Evolutionary conservation across 2,797 vertebrate genomes (phyloP).

Genomic region (Catharus ustulatus): DNA sequence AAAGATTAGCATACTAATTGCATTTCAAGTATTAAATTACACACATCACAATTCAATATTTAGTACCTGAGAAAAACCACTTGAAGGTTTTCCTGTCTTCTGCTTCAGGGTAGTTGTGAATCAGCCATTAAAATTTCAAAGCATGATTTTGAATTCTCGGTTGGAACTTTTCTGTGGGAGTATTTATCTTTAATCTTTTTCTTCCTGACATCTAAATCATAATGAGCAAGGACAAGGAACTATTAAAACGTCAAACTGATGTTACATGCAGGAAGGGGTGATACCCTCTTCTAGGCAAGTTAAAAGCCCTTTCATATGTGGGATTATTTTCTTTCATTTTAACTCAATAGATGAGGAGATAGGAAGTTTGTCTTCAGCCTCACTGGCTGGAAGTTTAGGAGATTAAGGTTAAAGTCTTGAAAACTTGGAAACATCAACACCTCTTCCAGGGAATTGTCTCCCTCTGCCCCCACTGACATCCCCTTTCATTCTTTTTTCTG

Average conservation of each 20-base stretch:
- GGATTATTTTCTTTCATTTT: not conserved
- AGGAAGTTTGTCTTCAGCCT: not conserved
- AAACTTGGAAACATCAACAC: not conserved
- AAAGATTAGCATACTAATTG: not conserved
- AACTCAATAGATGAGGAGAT: not conserved
- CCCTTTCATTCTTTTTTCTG: not conserved
- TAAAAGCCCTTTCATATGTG: not conserved
- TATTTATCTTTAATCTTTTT: not conserved
- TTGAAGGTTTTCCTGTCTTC: not conserved
- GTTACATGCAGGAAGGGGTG: not conserved
- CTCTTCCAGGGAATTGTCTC: not conserved
- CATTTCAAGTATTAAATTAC: not conserved
- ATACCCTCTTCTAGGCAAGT: not conserved
- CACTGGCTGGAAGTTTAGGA: not conserved
- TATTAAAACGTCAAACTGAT: not conserved
- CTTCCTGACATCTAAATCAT: slow-evolving; percentile 2
- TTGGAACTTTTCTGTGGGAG: not conserved
- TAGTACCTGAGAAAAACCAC: not conserved
- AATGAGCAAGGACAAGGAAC: not conserved
- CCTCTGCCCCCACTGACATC: not conserved
- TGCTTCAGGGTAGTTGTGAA: not conserved
- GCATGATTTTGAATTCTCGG: not conserved
- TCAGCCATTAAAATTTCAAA: not conserved
- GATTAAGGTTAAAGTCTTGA: not conserved
- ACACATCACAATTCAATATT: not conserved